Base-by-base conservation (phyloP, 2,113 vertebrate genomes). In the Taurulus bubalis region DNA sequence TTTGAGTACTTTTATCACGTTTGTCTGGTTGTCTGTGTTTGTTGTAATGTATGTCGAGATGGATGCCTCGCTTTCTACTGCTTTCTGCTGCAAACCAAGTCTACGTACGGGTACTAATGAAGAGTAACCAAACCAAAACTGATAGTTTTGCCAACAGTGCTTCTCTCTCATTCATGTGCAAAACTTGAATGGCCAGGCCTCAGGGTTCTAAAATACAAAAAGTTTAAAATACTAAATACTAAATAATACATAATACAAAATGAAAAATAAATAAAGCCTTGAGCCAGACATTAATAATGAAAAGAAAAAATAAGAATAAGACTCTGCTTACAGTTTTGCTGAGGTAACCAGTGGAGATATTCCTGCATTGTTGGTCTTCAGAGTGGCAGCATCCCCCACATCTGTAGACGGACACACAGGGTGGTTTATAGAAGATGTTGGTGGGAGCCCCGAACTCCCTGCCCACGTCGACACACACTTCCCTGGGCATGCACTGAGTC, bases 311-410 rank as follows among this genome's bases (percentile, higher is more conserved):
- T n/a, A 47, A 16, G 40, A 16, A 34, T 12, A 28, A 14, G 4
- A 14, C 3, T 34, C 75, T 68, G 94, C 97, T 96, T 95, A 99
- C 98, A 82, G 97, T 98, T 94, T 99, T 99, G 96, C 97, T 98
- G 96, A 99, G 93, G 94, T 96, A 97, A 83, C 96, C 95, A 81
- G 97, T 97, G 95, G 96, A 98, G 95, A 96, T 95, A 94, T 99
- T 99, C 95, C 96, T 96, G 90, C 98, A 99, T 85, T 98, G 97
- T 85, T 96, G 96, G 86, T 97, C 98, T 94, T 99, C 98, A 15
- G 97, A 98, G 96, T 99, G 98, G 93, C 98, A 99, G 96, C 98
- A 99, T 85, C 98, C 98, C 91, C 98, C 98, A 97, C 98, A 99
- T 97, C 98, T 98, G 96, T 98, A 97, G 95, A 96, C 95, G 94